Percentiles rank a stretch among this genome's conserved stretches.
Evolutionary conservation across 53 echinoderm and acorn worm genomes (phyloP).

Genomic region (Antedon mediterranea): DNA sequence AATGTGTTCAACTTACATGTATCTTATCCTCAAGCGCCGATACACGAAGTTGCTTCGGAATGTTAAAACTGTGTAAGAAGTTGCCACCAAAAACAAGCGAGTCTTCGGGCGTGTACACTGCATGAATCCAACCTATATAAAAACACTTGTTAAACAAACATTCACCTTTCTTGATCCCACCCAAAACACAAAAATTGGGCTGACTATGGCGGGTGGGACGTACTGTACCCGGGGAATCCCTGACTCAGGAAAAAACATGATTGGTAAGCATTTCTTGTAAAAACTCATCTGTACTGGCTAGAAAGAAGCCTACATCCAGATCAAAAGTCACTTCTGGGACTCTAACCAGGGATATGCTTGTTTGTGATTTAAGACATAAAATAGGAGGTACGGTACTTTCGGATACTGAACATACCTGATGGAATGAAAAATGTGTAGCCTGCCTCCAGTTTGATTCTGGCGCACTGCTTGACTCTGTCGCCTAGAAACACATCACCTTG

Average conservation of each 20-base stretch:
- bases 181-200: too few relatives aligned
- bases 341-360: too few relatives aligned
- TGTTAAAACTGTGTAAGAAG: conserved; percentile 86
- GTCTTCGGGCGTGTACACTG: conserved; percentile 89
- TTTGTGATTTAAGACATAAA: too few relatives aligned
- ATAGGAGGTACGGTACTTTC: too few relatives aligned
- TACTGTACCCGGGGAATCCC: too few relatives aligned
- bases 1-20: conserved; percentile 49
- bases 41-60: conserved; percentile 65
- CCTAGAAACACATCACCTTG: conserved; percentile 96
- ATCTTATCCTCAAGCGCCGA: conserved; percentile 72
- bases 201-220: too few relatives aligned
- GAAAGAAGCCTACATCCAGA: too few relatives aligned
- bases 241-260: too few relatives aligned
- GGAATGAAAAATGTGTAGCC: conserved; percentile 94
- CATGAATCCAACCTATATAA: conserved; percentile 91
- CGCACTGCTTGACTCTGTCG: conserved; percentile 72
- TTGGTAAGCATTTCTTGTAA: too few relatives aligned
- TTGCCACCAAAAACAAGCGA: conserved; percentile 98
- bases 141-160: neutral
- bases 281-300: too few relatives aligned
- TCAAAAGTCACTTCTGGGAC: too few relatives aligned
- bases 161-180: too few relatives aligned
- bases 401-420: conserved; percentile 82
- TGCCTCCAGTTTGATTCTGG: conserved; percentile 60